phyloP scores from a whole-genome alignment of 2,113 vertebrate species.

The Heterotis niloticus region DNA sequence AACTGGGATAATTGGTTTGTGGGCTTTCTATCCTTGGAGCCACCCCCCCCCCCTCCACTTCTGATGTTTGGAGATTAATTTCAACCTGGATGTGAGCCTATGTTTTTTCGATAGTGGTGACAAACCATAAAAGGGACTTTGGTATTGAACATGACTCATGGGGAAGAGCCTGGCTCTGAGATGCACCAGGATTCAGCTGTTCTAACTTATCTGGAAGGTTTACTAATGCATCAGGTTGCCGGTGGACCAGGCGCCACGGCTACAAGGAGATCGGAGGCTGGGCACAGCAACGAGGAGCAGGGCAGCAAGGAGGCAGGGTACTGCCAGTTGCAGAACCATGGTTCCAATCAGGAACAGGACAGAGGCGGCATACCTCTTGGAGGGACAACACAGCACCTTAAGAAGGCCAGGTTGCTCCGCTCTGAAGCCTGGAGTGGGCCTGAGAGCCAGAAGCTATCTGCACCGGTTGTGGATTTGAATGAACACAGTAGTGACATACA shows the following conservation, averaged over 20 bases:
- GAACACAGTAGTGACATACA: slow-evolving; percentile 68
- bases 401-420: slow-evolving; percentile 79
- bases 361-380: slow-evolving; percentile 57
- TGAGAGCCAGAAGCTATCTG: slow-evolving; percentile 70
- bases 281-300: slow-evolving; percentile 65
- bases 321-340: slow-evolving; percentile 69
- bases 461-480: slow-evolving; percentile 70
- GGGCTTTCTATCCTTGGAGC: not conserved
- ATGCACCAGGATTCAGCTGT: slow-evolving; percentile 88
- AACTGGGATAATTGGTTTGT: not conserved
- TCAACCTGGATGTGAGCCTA: not conserved
- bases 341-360: slow-evolving; percentile 59
- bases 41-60: not conserved
- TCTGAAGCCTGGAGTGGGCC: slow-evolving; percentile 77
- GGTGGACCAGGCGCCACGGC: slow-evolving; percentile 71
- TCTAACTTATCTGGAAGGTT: slow-evolving; percentile 88
- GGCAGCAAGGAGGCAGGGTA: slow-evolving; percentile 67
- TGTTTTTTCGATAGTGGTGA: slow-evolving; percentile 39
- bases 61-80: slow-evolving; percentile 5
- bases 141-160: slow-evolving; percentile 92
- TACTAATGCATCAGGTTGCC: slow-evolving; percentile 87
- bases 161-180: slow-evolving; percentile 90
- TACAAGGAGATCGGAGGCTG: slow-evolving; percentile 66
- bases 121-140: slow-evolving; percentile 61
- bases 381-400: slow-evolving; percentile 77